Percentiles rank a stretch among this genome's conserved stretches.
phyloP scores from a whole-genome alignment of 2,888 invertebrate species.

The Imbricaverruca yamaguchii region DNA sequence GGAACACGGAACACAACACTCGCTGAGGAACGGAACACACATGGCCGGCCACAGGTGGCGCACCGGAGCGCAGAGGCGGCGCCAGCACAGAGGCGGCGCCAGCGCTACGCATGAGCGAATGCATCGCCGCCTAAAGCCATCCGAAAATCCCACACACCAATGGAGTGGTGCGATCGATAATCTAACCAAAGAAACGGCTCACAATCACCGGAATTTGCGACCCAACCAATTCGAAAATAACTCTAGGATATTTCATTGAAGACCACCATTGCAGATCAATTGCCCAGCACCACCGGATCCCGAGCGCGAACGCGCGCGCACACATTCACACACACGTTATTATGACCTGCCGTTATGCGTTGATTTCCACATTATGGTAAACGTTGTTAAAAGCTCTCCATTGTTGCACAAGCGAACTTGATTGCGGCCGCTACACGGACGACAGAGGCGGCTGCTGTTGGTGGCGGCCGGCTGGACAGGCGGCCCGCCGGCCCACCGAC shows the following conservation, averaged over 20 bases:
- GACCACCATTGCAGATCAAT: background rate
- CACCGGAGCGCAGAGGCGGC: background rate
- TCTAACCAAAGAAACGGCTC: background rate
- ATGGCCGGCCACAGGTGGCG: background rate
- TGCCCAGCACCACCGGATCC: background rate
- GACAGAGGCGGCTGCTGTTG: background rate
- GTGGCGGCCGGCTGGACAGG: background rate
- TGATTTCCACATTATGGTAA: background rate
- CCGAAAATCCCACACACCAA: background rate
- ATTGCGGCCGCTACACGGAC: background rate
- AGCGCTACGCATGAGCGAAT: background rate
- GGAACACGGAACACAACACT: conserved; percentile 17
- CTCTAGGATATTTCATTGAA: background rate
- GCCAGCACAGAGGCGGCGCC: background rate
- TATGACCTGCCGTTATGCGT: conserved; percentile 5
- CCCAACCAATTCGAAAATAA: background rate
- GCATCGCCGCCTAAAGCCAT: background rate
- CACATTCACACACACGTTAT: background rate
- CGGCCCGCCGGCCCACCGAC: background rate
- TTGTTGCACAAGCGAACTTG: background rate
- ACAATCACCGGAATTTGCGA: background rate
- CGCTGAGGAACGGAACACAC: background rate
- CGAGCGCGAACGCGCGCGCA: too few relatives aligned
- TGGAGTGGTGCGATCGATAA: background rate
- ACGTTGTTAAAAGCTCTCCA: background rate